Conservation (phyloP, 2,888 invertebrate species). For the Empis livida region DNA sequence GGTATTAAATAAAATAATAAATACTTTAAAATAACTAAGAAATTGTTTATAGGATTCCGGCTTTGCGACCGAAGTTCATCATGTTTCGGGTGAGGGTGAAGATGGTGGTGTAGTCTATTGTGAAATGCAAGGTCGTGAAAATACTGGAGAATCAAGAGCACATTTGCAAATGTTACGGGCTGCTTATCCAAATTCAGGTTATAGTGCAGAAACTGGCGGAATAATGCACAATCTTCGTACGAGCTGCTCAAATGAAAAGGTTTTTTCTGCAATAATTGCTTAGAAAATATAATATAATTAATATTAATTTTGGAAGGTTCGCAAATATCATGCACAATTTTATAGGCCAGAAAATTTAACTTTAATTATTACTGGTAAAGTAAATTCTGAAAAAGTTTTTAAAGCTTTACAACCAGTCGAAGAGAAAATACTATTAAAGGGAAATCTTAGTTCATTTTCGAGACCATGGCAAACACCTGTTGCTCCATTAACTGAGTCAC, state of each 20-base stretch:
- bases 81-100: constrained; percentile 74
- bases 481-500: constrained; percentile 46
- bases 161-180: constrained; percentile 50
- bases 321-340: constrained; percentile 68
- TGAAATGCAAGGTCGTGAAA: constrained; percentile 84
- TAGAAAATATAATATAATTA: no score
- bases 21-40: neutral
- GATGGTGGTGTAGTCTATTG: constrained; percentile 93
- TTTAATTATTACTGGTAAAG: constrained; percentile 70
- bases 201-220: constrained; percentile 76
- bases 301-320: no score
- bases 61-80: constrained; percentile 83
- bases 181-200: constrained; percentile 72
- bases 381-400: constrained; percentile 62
- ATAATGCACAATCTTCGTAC: constrained; percentile 70
- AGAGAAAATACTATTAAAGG: constrained; percentile 52
- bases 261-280: constrained; percentile 24
- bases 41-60: constrained; percentile 49
- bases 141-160: constrained; percentile 60
- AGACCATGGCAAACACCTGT: constrained; percentile 67
- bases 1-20: constrained; percentile 31
- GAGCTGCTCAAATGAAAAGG: constrained; percentile 70
- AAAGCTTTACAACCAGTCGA: constrained; percentile 57
- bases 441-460: constrained; percentile 36
- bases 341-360: constrained; percentile 82